A percentile compares a stretch with the other conserved stretches of the same genome.
Conservation (phyloP, 2,888 invertebrate genomes). For the Coenonympha arcania region DNA sequence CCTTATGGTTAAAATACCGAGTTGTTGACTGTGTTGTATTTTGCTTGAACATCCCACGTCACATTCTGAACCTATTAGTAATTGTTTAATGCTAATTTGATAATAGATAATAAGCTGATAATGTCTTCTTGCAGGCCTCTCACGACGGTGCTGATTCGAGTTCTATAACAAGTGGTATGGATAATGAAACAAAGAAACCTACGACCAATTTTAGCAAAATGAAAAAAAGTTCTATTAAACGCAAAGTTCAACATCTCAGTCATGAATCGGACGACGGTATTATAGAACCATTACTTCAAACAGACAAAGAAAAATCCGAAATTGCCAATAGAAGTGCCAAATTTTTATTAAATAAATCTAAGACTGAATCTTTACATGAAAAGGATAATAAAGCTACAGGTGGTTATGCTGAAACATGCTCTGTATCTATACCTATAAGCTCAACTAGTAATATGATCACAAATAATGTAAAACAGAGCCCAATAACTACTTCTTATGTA, state of each 20-base stretch:
- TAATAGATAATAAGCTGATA: no score
- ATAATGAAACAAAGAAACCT: conserved; percentile 58
- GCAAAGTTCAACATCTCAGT: conserved; percentile 53
- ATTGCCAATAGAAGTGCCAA: conserved; percentile 56
- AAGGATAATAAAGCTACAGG: conserved; percentile 29
- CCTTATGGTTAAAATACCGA: no score
- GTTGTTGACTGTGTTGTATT: no score
- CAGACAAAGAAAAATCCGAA: conserved; percentile 47
- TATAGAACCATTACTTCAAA: conserved; percentile 61
- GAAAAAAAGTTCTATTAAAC: conserved; percentile 59
- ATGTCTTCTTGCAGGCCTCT: conserved; percentile 59
- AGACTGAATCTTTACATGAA: conserved; percentile 51
- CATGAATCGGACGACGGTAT: conserved; percentile 61
- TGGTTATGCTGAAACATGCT: conserved; percentile 14
- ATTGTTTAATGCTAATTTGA: no score
- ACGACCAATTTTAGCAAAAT: conserved; percentile 64
- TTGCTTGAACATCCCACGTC: no score
- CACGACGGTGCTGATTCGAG: conserved; percentile 60
- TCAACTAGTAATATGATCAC: conserved; percentile 30
- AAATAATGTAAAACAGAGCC: conserved; percentile 36
- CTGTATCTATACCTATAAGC: conserved; percentile 28
- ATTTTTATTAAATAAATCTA: conserved; percentile 51
- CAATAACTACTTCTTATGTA: conserved; percentile 31
- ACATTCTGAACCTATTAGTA: no score
- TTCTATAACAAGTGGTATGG: conserved; percentile 59